Base-by-base conservation (phyloP, 2,888 invertebrate species). In the Phasia obesa region DNA sequence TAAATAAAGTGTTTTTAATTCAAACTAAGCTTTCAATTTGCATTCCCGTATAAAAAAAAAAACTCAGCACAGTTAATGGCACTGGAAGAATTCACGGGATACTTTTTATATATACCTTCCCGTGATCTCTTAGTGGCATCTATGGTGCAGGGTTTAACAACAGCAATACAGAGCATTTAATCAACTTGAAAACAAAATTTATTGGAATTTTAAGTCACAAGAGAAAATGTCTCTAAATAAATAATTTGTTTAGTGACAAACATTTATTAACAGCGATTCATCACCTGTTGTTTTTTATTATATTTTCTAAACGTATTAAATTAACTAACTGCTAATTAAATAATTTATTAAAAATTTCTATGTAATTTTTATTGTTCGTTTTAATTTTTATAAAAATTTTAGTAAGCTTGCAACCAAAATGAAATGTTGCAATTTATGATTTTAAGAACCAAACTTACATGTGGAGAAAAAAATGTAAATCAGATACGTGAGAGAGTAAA, bases 41-140 rank as follows among this genome's bases (percentile, higher is more conserved):
- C 21, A 44, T n/a, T n/a, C 9, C 23, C 6, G 21, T 27, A 27
- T 25, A 11, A 31, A n/a, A 25, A 76, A 75, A 21, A 38, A 78
- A 81, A 86, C 89, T 87, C 87, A 84, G 87, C 90, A 91, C 93
- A 93, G 92, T 93, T 92, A 93, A 93, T 93, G 93, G 93, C 93
- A 93, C 93, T 93, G 93, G 93, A 93, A 93, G 93, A 93, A 93
- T 93, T 93, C 93, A 93, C 93, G 93, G 93, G 93, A 92, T 90
- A 86, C 84, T 85, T 89, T 86, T 88, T 88, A 92, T 82, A 85
- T 89, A 91, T 88, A 86, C 87, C 60, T 87, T 87, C 92, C 92
- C 92, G 92, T 92, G 92, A 90, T 92, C 92, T 92, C 91, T 92
- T 92, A 91, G 92, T 92, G 92, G 92, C 92, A 92, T 92, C 91